Percentiles rank a stretch among this genome's conserved stretches.
These are phyloP conservation scores for Heliconius melpomene DNA, from an alignment of 1,140 invertebrate genomes.

Conservation along the genomic window DNA sequence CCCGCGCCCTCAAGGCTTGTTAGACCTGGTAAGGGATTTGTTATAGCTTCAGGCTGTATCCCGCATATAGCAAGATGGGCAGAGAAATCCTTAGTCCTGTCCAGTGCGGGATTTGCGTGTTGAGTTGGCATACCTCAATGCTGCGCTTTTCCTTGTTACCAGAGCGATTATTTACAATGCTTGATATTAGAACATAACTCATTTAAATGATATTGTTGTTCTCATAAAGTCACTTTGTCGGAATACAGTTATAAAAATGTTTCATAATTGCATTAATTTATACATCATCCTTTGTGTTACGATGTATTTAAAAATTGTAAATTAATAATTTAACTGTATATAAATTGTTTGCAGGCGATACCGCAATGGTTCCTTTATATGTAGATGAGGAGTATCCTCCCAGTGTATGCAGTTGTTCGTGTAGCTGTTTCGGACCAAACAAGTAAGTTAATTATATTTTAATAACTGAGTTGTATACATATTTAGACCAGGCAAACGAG, in stretches of 20 bases:
- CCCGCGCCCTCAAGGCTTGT: conserved; percentile 66
- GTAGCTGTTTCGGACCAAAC: conserved; percentile 74
- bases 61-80: too few species aligned
- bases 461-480: too few species aligned
- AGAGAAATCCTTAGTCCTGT: too few species aligned
- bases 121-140: neutral
- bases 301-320: neutral
- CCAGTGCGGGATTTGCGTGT: too few species aligned
- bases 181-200: neutral
- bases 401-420: conserved; percentile 76
- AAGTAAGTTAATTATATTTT: conserved; percentile 52
- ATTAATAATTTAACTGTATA: neutral
- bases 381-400: conserved; percentile 71
- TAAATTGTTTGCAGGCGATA: conserved; percentile 54
- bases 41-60: too few species aligned
- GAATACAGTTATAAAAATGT: too few species aligned
- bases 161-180: neutral
- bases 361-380: conserved; percentile 65
- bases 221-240: too few species aligned
- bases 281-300: too few species aligned
- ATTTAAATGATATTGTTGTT: neutral
- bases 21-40: conserved; percentile 44
- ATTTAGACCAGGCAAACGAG: too few species aligned
- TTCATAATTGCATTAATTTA: too few species aligned
- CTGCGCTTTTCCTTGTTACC: neutral